Base-by-base conservation (phyloP, 2,797 vertebrate genomes). In the Micrastur ruficollis region DNA sequence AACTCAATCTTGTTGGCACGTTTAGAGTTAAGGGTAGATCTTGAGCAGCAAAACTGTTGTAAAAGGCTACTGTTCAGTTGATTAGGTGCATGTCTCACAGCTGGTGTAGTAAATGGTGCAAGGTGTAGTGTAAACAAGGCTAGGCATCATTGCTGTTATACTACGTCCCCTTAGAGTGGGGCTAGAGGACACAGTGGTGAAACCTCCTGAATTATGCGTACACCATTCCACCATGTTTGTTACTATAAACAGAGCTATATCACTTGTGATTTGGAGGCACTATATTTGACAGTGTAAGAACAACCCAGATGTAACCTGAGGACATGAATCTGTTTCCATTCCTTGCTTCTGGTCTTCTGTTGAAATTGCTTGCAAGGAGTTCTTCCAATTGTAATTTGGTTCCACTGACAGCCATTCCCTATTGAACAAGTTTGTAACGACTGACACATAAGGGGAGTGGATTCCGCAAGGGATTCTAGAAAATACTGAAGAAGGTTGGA, bases 261-360 rank as follows among this genome's bases (percentile, higher is more conserved):
- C 65, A 44, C 55, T 88, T 89, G 34, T 70, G 38, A 42, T 89
- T 93, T 93, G 47, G 31, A 93, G 65, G 29, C 52, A 47, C 61
- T 76, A 47, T 81, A 70, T 87, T 90, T 85, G 80, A 80, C 84
- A 70, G 70, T 34, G 86, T 75, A 86, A 83, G 62, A 74, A 75
- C 11, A 34, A 89, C n/a, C 61, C 81, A 49, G 34, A 19, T 91
- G 34, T 91, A 76, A 85, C 71, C 68, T 4, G 75, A 93, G 53
- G 65, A 62, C 42, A 6, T 50, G 31, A 81, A 34, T 52, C 55
- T 62, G 11, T 68, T 91, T 90, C 40, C 36, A 26, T 76, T 95
- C 44, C 36, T 89, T 90, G 23, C 42, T 92, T 88, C 44, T 86
- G 38, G 25, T 75, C 31, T 85, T 92, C 38, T 73, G 27, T 55